Percentiles rank a stretch among this genome's conserved stretches.
These are phyloP conservation scores for Hermodice carunculata DNA, from an alignment of 2,888 invertebrate genomes.

Conservation along the genomic window DNA sequence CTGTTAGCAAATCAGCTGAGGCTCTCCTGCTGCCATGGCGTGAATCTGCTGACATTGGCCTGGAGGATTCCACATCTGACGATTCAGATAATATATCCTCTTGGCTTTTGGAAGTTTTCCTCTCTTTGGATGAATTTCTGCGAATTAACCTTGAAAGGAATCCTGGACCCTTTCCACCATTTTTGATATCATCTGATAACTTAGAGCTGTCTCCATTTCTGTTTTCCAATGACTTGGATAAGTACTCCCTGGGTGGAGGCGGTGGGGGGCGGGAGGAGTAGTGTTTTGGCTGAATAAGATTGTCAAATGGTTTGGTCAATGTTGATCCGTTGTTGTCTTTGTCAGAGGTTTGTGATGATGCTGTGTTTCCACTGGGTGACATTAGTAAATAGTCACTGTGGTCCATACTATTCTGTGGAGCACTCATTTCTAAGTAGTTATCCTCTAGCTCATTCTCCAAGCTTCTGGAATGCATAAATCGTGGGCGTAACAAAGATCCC, in stretches of 20 bases:
- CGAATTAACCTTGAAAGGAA: constrained; percentile 28
- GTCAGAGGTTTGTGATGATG: background rate
- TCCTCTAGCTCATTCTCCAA: constrained; percentile 24
- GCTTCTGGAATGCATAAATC: constrained; percentile 22
- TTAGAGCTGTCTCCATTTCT: background rate
- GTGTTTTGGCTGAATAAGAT: constrained; percentile 28
- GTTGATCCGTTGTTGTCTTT: background rate
- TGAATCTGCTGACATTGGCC: too few species aligned
- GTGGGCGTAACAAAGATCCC: too few species aligned
- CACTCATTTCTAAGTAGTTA: background rate
- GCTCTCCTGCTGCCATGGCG: too few species aligned
- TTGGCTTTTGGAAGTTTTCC: background rate
- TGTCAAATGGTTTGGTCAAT: constrained; percentile 32
- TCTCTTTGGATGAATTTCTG: constrained; percentile 26
- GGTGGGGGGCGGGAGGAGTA: too few species aligned
- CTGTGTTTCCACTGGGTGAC: constrained; percentile 4
- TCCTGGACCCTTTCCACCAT: constrained; percentile 10
- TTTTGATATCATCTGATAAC: background rate
- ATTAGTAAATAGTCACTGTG: constrained; percentile 26
- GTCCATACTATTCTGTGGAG: background rate
- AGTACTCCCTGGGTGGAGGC: too few species aligned
- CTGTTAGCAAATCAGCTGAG: too few species aligned
- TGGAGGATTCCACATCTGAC: too few species aligned
- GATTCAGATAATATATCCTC: too few species aligned
- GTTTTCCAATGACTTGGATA: too few species aligned